Conservation (phyloP, 2,113 vertebrate genomes). For the Malurus cyaneus region DNA sequence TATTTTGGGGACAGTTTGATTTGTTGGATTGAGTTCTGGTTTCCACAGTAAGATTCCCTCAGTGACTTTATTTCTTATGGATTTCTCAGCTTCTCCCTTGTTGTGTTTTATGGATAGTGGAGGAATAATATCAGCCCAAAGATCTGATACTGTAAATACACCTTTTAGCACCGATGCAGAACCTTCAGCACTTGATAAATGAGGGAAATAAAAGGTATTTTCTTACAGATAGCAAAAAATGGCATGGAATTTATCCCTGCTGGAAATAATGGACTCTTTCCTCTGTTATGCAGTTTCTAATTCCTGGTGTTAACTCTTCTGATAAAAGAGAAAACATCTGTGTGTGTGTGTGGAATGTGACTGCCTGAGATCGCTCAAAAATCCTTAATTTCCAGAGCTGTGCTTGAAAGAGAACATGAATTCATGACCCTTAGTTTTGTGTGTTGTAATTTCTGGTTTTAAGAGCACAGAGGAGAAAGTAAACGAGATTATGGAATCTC, state of each 20-base stretch:
- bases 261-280: not conserved
- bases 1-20: not conserved
- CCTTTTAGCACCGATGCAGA: not conserved
- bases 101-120: not conserved
- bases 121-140: not conserved
- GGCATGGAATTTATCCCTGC: not conserved
- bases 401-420: not conserved
- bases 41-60: not conserved
- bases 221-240: not conserved
- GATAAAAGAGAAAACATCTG: not conserved
- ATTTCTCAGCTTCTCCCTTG: not conserved
- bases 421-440: not conserved
- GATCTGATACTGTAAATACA: not conserved
- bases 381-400: not conserved
- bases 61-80: not conserved
- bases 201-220: not conserved
- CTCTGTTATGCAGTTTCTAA: not conserved
- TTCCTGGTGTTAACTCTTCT: not conserved
- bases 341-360: not conserved
- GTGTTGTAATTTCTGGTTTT: not conserved
- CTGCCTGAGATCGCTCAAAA: not conserved
- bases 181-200: fast-evolving
- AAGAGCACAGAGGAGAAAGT: not conserved
- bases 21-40: not conserved
- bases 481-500: not conserved